phyloP scores from a whole-genome alignment of 2,797 vertebrate genomes.

The Prionace glauca region DNA sequence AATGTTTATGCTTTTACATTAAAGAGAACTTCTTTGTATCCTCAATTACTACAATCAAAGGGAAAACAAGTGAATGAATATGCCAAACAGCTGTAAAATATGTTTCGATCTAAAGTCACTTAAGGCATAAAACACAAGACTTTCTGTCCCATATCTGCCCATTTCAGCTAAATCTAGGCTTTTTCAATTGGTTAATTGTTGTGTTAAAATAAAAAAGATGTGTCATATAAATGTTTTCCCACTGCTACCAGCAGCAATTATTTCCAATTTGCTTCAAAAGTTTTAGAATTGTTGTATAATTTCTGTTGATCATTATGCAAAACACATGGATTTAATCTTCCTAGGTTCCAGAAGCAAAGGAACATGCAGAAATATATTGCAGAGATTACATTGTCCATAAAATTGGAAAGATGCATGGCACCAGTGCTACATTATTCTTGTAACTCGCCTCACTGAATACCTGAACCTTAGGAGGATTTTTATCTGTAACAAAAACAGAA shows the following conservation, averaged over 20 bases:
- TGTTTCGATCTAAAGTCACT: neutral
- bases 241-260: neutral
- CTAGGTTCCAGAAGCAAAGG: neutral
- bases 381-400: neutral
- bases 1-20: neutral
- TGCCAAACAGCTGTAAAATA: neutral
- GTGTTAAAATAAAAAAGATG: neutral
- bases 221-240: neutral
- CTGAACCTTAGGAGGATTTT: neutral
- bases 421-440: neutral
- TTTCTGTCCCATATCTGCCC: neutral
- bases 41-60: neutral
- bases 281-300: neutral
- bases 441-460: neutral
- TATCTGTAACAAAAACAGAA: slow-evolving; percentile 15
- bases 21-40: neutral
- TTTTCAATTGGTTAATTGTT: neutral
- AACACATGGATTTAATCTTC: neutral
- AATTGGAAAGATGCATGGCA: neutral
- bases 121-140: neutral
- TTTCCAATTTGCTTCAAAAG: neutral
- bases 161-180: neutral
- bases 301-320: neutral
- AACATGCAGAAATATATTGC: neutral
- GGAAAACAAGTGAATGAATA: neutral